Percentiles rank a stretch among this genome's conserved stretches.
Evolutionary conservation across 2,888 invertebrate genomes (phyloP).

Genomic region (Troides aeacus): DNA sequence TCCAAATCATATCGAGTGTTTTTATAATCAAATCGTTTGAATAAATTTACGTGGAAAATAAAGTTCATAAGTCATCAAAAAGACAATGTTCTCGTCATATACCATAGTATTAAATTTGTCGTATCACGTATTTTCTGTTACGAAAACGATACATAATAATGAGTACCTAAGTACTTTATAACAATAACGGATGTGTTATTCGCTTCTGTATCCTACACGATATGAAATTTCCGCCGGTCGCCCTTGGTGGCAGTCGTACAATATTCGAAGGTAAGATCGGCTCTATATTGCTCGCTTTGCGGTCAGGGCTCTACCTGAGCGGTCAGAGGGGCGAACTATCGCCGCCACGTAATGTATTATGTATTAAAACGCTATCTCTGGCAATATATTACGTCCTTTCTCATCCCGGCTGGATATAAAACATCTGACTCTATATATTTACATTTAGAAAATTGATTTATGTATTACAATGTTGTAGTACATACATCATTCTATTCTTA

Average conservation of each 20-base stretch:
- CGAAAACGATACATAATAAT: slow-evolving; percentile 8
- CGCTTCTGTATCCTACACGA: slow-evolving; percentile 10
- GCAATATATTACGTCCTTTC: slow-evolving; percentile 27
- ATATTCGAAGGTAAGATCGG: slow-evolving; percentile 25
- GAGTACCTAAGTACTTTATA: slow-evolving; percentile 13
- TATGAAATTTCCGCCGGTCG: slow-evolving; percentile 12
- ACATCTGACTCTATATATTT: slow-evolving; percentile 13
- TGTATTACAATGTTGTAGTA: slow-evolving; percentile 1
- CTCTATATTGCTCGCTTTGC: slow-evolving; percentile 33
- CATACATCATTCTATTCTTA: neutral
- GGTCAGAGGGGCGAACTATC: slow-evolving; percentile 32
- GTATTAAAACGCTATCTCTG: slow-evolving; percentile 29
- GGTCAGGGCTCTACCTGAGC: slow-evolving; percentile 36
- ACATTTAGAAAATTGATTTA: slow-evolving; percentile 23
- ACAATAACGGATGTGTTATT: slow-evolving; percentile 19
- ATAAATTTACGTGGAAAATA: too few relatives aligned
- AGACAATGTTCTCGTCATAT: neutral
- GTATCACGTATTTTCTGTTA: neutral
- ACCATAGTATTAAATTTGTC: neutral
- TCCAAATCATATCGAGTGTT: neutral
- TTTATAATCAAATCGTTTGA: too few relatives aligned
- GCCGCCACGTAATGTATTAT: slow-evolving; percentile 34
- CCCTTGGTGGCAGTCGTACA: slow-evolving; percentile 21
- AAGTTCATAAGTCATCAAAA: neutral
- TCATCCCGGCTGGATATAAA: slow-evolving; percentile 16